Evolutionary conservation across 2,113 vertebrate species (phyloP).

Genomic region (Xiphophorus couchianus): DNA sequence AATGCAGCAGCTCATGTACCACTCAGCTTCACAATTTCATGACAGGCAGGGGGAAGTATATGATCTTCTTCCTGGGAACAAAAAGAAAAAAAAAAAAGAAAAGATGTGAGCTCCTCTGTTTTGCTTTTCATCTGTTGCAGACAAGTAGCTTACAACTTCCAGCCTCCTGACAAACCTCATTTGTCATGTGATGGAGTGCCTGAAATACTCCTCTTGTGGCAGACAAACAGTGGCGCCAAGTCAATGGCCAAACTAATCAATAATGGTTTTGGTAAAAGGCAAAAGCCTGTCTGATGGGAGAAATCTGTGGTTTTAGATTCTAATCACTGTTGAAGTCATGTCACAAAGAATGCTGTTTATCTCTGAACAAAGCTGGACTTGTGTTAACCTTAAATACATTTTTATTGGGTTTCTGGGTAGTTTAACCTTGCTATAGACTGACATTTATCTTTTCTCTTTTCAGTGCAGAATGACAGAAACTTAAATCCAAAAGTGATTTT

Average conservation of each 20-base stretch:
- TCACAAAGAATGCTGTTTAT: background rate
- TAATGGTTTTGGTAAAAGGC: conserved; percentile 73
- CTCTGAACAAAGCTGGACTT: background rate
- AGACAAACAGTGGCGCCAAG: conserved; percentile 69
- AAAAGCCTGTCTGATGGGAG: conserved; percentile 67
- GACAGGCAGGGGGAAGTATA: conserved; percentile 27
- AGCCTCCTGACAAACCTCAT: conserved; percentile 73
- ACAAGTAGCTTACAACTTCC: conserved; percentile 62
- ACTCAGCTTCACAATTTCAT: conserved; percentile 22
- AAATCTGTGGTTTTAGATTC: conserved; percentile 30
- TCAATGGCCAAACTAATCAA: conserved; percentile 74
- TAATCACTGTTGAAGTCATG: conserved; percentile 8
- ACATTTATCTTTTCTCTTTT: background rate
- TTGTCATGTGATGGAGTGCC: conserved; percentile 63
- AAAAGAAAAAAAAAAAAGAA: conserved; percentile 56
- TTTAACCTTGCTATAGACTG: background rate
- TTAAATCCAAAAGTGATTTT: no score
- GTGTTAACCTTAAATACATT: background rate
- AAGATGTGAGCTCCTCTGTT: conserved; percentile 48
- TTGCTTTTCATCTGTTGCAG: conserved; percentile 55
- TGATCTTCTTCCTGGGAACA: conserved; percentile 66
- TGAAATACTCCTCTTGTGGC: conserved; percentile 55
- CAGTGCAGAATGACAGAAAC: background rate
- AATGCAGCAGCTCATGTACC: background rate
- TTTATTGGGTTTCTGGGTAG: background rate